Evolutionary conservation across 1,140 invertebrate species (phyloP).

Genomic region (Epicauta chinensis): DNA sequence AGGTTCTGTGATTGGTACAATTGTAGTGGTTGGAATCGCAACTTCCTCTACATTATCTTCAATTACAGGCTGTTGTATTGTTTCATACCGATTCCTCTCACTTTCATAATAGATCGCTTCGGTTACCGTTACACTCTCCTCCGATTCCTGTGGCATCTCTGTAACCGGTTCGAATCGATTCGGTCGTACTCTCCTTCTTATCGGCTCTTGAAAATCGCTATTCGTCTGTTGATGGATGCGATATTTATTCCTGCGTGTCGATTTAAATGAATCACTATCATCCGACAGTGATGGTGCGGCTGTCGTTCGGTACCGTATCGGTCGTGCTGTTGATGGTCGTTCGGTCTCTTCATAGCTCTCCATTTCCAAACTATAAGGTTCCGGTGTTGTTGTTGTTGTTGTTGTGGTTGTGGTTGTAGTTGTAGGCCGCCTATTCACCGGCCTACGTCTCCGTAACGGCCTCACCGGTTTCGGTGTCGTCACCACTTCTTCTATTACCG

Average conservation of each 20-base stretch:
- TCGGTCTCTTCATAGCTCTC: conserved; percentile 31
- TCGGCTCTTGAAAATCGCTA: conserved; percentile 4
- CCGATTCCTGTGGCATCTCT: too few relatives aligned
- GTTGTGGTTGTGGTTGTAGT: conserved; percentile 25
- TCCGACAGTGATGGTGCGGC: neutral
- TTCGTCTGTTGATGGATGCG: conserved; percentile 12
- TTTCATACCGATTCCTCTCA: neutral
- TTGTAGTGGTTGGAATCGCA: conserved; percentile 17
- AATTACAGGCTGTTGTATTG: neutral
- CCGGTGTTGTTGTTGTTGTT: conserved; percentile 26
- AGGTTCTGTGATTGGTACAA: neutral
- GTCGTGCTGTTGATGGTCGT: conserved; percentile 24
- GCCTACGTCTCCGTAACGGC: conserved; percentile 26
- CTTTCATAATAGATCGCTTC: neutral
- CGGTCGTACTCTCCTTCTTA: conserved; percentile 12
- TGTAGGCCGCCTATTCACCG: conserved; percentile 13
- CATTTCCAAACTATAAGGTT: conserved; percentile 10
- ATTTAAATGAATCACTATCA: too few relatives aligned
- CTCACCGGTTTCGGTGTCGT: conserved; percentile 14
- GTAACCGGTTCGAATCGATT: conserved; percentile 9
- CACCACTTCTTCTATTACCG: conserved; percentile 8
- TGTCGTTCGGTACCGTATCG: conserved; percentile 13
- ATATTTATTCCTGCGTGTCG: too few relatives aligned
- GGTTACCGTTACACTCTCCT: too few relatives aligned
- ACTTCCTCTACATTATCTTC: conserved; percentile 2